These are phyloP conservation scores for Zingel zingel DNA, from an alignment of 2,113 vertebrate species.

Conservation along the genomic window DNA sequence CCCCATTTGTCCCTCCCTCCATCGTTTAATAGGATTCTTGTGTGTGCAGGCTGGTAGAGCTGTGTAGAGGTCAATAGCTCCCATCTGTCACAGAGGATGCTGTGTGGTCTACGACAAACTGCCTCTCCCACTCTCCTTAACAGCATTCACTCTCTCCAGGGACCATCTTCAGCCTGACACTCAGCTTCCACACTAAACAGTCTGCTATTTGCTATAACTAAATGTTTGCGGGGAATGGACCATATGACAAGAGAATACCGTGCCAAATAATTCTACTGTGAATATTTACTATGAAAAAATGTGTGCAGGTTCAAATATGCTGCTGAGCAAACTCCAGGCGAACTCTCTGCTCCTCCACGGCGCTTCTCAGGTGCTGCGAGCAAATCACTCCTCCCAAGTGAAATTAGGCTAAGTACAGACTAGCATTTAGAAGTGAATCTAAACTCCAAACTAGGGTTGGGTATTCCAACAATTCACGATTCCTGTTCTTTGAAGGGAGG, in stretches of 20 bases:
- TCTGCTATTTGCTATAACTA: not conserved
- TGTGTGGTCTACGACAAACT: conserved; percentile 48
- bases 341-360: too few species aligned
- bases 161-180: conserved; percentile 11
- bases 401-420: too few species aligned
- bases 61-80: conserved; percentile 49
- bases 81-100: conserved; percentile 49
- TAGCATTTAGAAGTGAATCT: too few species aligned
- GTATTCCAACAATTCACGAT: too few species aligned
- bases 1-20: conserved; percentile 19
- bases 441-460: too few species aligned
- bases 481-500: too few species aligned
- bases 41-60: conserved; percentile 13
- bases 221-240: not conserved
- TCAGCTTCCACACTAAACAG: not conserved
- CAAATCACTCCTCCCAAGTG: too few species aligned
- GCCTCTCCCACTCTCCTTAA: conserved; percentile 24
- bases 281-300: not conserved
- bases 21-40: conserved; percentile 48
- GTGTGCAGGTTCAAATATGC: not conserved
- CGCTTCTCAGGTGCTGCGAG: too few species aligned
- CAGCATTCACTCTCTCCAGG: conserved; percentile 23
- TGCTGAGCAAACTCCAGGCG: too few species aligned
- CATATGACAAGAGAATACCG: not conserved
- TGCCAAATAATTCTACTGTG: not conserved